Conservation (phyloP, 2,113 vertebrate genomes). For the Thamnaconus septentrionalis region DNA sequence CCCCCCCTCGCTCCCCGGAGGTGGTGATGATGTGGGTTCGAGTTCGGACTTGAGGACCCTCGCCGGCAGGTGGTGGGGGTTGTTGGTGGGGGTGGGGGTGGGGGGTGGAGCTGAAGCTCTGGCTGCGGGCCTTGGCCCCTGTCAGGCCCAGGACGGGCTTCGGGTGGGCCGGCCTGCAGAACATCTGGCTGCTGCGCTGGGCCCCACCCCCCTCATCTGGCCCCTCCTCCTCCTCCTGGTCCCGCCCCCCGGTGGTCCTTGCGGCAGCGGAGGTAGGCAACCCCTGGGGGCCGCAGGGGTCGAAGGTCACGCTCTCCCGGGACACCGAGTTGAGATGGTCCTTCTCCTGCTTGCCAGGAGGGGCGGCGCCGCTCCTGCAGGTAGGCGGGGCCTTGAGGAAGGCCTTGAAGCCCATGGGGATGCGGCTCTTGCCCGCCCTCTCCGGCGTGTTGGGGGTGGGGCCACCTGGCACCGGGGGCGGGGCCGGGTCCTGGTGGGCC, state of each 20-base stretch:
- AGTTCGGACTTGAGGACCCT: slow-evolving; percentile 61
- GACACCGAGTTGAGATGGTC: slow-evolving; percentile 87
- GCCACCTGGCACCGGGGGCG: slow-evolving; percentile 63
- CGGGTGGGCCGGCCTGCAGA: slow-evolving; percentile 64
- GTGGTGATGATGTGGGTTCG: slow-evolving; percentile 93
- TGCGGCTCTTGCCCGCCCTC: slow-evolving; percentile 79
- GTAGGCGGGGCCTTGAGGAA: slow-evolving; percentile 84
- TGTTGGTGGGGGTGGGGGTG: slow-evolving; percentile 78
- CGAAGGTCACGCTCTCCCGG: slow-evolving; percentile 73
- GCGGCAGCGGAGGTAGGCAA: slow-evolving; percentile 16
- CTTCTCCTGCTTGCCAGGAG: slow-evolving; percentile 89
- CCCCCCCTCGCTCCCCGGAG: slow-evolving; percentile 84
- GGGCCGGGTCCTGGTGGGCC: slow-evolving; percentile 55
- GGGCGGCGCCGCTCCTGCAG: slow-evolving; percentile 78
- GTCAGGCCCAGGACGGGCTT: slow-evolving; percentile 93
- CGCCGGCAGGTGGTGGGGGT: slow-evolving; percentile 70
- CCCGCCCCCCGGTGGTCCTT: slow-evolving; percentile 46
- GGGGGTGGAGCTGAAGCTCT: slow-evolving; percentile 86
- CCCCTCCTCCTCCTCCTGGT: not conserved
- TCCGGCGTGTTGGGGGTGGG: slow-evolving; percentile 63
- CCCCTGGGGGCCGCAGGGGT: slow-evolving; percentile 52
- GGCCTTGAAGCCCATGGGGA: slow-evolving; percentile 83
- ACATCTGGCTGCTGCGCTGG: slow-evolving; percentile 23
- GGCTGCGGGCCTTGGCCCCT: slow-evolving; percentile 91
- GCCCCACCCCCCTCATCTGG: slow-evolving; percentile 57